Evolutionary conservation across 2,888 invertebrate species (phyloP).

Genomic region (Eucera pruinosa): DNA sequence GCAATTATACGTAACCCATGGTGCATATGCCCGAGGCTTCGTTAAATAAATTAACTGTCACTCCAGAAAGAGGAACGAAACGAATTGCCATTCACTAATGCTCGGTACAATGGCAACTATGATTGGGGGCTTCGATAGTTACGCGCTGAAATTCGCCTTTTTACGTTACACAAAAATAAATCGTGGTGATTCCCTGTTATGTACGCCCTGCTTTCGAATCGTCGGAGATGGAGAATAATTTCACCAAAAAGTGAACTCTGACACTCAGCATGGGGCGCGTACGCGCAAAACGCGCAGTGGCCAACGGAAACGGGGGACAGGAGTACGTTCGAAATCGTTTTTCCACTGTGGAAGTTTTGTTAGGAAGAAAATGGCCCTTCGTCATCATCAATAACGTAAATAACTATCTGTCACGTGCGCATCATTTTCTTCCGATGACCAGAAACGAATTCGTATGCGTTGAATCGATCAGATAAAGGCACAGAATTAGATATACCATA

Average conservation of each 20-base stretch:
- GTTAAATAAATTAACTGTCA: constrained; percentile 25
- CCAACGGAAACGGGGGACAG: background rate
- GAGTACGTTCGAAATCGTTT: constrained; percentile 16
- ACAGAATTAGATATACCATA: constrained; percentile 57
- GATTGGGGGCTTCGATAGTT: no score
- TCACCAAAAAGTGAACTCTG: constrained; percentile 55
- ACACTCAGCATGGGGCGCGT: constrained; percentile 44
- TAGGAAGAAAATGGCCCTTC: constrained; percentile 42
- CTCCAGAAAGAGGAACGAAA: constrained; percentile 1
- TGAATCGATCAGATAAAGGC: constrained; percentile 40
- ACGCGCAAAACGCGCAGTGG: background rate
- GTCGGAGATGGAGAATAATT: constrained; percentile 15
- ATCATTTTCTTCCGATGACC: constrained; percentile 45
- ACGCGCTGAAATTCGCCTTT: no score
- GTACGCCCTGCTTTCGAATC: constrained; percentile 14
- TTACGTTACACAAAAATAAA: constrained; percentile 26
- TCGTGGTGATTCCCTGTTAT: background rate
- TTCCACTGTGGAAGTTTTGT: constrained; percentile 36
- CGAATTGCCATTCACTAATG: constrained; percentile 9
- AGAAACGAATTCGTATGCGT: constrained; percentile 15
- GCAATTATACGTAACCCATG: background rate
- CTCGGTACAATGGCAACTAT: background rate
- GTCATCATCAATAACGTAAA: constrained; percentile 66
- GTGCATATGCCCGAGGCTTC: constrained; percentile 1
- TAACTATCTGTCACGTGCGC: constrained; percentile 62